Evolutionary conservation across 2,113 vertebrate species (phyloP).

Genomic region (Ophiodon elongatus): DNA sequence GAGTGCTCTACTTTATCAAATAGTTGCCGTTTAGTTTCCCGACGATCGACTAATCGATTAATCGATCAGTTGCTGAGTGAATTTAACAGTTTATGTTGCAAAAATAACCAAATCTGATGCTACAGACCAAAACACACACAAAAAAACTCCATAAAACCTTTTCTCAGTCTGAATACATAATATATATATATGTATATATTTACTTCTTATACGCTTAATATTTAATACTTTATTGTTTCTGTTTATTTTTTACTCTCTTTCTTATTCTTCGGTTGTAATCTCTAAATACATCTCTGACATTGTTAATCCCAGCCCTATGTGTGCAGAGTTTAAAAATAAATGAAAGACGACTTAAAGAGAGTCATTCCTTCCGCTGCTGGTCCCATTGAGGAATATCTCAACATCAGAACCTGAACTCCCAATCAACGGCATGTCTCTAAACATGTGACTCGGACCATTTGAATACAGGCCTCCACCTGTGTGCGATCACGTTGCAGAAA

Average conservation of each 20-base stretch:
- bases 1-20: no score
- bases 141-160: no score
- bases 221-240: not conserved
- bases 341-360: not conserved
- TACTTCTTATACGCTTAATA: not conserved
- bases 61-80: no score
- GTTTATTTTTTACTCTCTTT: not conserved
- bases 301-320: not conserved
- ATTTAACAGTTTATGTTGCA: no score
- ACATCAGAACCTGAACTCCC: not conserved
- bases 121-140: no score
- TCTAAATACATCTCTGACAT: not conserved
- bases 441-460: slow-evolving; percentile 13
- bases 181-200: not conserved
- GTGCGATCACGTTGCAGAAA: slow-evolving; percentile 49
- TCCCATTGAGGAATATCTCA: not conserved
- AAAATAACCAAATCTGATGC: no score
- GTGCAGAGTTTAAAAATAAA: not conserved
- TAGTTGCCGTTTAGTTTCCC: no score
- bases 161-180: not conserved
- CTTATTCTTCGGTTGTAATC: not conserved
- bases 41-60: no score
- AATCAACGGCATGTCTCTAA: not conserved
- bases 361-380: not conserved
- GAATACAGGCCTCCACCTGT: slow-evolving; percentile 1